Conservation (phyloP, 2,113 vertebrate species). For the Equus przewalskii region DNA sequence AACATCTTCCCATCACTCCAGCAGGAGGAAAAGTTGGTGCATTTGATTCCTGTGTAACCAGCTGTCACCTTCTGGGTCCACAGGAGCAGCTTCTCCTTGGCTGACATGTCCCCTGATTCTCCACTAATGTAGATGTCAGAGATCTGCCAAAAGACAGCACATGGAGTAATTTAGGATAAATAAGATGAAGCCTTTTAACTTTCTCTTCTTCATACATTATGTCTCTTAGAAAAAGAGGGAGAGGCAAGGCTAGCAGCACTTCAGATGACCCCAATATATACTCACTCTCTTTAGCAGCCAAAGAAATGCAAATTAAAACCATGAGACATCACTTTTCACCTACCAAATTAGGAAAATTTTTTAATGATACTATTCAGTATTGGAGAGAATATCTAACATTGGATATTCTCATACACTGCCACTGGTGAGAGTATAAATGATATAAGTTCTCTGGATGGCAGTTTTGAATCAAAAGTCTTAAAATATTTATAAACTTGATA, state of each 20-base stretch:
- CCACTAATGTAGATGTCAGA: constrained; percentile 99
- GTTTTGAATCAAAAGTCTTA: constrained; percentile 41
- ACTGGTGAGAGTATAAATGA: not conserved
- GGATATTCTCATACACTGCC: not conserved
- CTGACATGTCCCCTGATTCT: constrained; percentile 97
- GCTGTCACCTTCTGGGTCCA: constrained; percentile 98
- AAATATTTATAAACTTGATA: not conserved
- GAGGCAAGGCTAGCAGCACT: not conserved
- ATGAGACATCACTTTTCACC: not conserved
- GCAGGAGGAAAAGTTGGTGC: constrained; percentile 97
- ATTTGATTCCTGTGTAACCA: constrained; percentile 96
- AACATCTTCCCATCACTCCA: constrained; percentile 99
- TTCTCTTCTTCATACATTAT: not conserved
- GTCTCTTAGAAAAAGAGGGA: not conserved
- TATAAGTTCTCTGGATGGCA: not conserved
- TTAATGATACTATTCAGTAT: not conserved
- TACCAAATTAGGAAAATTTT: not conserved
- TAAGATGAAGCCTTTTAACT: not conserved
- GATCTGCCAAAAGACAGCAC: constrained; percentile 89
- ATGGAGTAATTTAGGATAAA: not conserved
- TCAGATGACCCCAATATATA: not conserved
- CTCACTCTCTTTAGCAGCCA: not conserved
- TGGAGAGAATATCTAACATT: not conserved
- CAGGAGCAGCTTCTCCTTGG: constrained; percentile 98
- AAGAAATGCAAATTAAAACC: constrained; percentile 13